phyloP scores from a whole-genome alignment of 2,888 invertebrate species.

The Microdon myrmicae region DNA sequence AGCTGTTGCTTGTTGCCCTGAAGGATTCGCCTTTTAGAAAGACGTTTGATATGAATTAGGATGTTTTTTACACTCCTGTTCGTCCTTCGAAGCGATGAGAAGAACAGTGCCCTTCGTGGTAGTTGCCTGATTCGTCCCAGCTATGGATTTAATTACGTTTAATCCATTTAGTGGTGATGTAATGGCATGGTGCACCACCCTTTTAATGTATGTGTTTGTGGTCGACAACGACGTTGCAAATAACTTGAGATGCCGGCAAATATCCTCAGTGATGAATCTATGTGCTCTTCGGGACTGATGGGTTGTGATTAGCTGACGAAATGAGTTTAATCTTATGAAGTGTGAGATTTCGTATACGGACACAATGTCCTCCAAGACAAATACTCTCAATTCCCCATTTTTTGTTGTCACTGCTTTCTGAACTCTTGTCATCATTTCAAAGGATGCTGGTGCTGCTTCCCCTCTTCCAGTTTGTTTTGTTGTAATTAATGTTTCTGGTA shows the following conservation, averaged over 20 bases:
- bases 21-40: slow-evolving; percentile 28
- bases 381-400: slow-evolving; percentile 36
- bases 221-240: slow-evolving; percentile 5
- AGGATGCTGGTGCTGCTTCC: slow-evolving; percentile 11
- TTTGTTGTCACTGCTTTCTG: slow-evolving; percentile 27
- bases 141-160: slow-evolving; percentile 41
- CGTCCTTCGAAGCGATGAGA: slow-evolving; percentile 2
- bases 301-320: slow-evolving; percentile 42
- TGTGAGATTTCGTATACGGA: slow-evolving; percentile 35
- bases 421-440: slow-evolving; percentile 6
- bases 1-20: slow-evolving; percentile 18
- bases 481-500: slow-evolving; percentile 18
- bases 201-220: slow-evolving; percentile 15
- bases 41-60: slow-evolving; percentile 43
- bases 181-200: slow-evolving; percentile 34
- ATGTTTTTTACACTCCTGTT: slow-evolving; percentile 27
- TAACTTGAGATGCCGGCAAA: slow-evolving; percentile 8
- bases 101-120: background rate
- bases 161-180: slow-evolving; percentile 40
- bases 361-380: slow-evolving; percentile 8
- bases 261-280: slow-evolving; percentile 39
- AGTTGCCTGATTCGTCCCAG: slow-evolving; percentile 4
- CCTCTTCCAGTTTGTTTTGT: slow-evolving; percentile 8
- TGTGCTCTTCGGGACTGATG: slow-evolving; percentile 38
- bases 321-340: slow-evolving; percentile 42